These are phyloP conservation scores for Elachura formosa DNA, from an alignment of 2,113 vertebrate species.

Conservation along the genomic window DNA sequence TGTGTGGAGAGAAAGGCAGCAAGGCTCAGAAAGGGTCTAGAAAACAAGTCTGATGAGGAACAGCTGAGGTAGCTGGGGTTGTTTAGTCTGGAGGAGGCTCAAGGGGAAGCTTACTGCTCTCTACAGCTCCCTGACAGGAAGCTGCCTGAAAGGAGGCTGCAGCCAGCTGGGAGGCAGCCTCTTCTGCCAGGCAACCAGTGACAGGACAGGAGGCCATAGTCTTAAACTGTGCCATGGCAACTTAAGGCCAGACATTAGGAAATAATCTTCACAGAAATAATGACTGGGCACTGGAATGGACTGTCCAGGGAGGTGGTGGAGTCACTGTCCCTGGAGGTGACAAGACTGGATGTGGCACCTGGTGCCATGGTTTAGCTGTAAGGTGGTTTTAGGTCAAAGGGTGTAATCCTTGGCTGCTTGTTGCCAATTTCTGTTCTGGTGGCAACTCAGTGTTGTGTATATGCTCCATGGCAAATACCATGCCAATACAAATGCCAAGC, in stretches of 20 bases:
- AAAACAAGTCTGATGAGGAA: neutral
- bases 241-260: neutral
- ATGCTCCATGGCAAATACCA: too few species aligned
- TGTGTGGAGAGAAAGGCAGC: neutral
- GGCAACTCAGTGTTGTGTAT: neutral
- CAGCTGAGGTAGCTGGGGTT: neutral
- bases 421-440: neutral
- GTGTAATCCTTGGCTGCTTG: neutral
- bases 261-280: neutral
- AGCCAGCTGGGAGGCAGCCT: neutral
- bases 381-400: neutral
- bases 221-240: neutral
- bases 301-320: neutral
- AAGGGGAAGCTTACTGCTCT: neutral
- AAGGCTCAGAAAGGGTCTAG: neutral
- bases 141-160: neutral
- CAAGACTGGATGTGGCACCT: neutral
- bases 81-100: neutral
- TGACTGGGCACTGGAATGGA: neutral
- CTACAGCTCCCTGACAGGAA: neutral
- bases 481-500: neutral
- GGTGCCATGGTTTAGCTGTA: neutral
- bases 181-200: neutral
- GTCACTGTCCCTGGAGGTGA: neutral
- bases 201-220: neutral